Evolutionary conservation across 1,140 invertebrate genomes (phyloP).

Genomic region (Aporrectodea caliginosa): DNA sequence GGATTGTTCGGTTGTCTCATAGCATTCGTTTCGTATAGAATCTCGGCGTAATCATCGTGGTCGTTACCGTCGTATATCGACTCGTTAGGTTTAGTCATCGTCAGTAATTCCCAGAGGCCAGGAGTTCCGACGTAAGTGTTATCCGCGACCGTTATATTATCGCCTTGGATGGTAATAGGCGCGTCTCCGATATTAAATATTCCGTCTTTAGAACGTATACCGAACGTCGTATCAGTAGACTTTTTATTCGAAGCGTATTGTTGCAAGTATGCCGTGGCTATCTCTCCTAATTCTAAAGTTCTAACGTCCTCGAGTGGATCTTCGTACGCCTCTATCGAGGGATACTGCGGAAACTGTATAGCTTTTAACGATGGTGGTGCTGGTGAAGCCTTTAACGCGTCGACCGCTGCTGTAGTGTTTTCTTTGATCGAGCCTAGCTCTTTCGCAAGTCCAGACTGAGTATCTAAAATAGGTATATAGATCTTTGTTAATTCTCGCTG

Average conservation of each 20-base stretch:
- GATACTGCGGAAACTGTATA: background rate
- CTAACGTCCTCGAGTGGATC: background rate
- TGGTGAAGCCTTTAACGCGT: background rate
- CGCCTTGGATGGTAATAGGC: background rate
- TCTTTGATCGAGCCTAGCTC: background rate
- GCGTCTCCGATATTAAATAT: background rate
- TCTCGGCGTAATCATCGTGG: no score
- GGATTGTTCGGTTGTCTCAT: no score
- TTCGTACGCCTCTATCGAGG: background rate
- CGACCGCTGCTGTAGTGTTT: background rate
- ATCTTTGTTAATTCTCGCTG: background rate
- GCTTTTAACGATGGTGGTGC: background rate
- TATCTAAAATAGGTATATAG: background rate
- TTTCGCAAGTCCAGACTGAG: background rate
- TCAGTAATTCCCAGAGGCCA: background rate
- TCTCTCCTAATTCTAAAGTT: background rate
- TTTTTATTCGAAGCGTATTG: background rate
- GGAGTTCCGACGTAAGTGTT: background rate
- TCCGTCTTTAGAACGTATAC: background rate
- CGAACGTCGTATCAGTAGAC: background rate
- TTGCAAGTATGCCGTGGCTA: background rate
- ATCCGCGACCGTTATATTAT: background rate
- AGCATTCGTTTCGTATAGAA: no score
- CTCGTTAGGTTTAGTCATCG: background rate
- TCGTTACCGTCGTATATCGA: background rate